Conservation (phyloP, 2,113 vertebrate genomes). For the Sialia sialis region DNA sequence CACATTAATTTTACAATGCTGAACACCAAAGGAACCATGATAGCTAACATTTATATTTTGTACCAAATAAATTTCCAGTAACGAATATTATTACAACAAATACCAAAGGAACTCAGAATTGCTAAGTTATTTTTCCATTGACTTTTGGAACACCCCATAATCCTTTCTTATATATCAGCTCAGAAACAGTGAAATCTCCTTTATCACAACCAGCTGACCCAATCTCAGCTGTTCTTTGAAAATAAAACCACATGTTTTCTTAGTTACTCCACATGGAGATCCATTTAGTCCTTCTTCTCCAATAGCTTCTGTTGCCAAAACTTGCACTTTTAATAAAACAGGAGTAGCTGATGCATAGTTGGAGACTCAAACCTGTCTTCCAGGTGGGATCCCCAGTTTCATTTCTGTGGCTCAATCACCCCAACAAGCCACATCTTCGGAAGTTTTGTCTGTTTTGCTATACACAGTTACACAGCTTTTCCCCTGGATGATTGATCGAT, state of each 20-base stretch:
- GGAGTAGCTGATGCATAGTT: constrained; percentile 1
- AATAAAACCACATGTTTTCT: constrained; percentile 63
- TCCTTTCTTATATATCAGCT: constrained; percentile 47
- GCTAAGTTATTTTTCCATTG: constrained; percentile 38
- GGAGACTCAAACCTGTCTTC: neutral
- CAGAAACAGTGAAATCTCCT: constrained; percentile 42
- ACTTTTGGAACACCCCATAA: constrained; percentile 46
- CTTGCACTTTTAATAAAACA: neutral
- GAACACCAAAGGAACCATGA: constrained; percentile 9
- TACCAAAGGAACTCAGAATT: constrained; percentile 50
- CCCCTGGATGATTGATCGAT: neutral
- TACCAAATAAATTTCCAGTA: constrained; percentile 32
- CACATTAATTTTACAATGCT: constrained; percentile 31
- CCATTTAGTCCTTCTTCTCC: neutral
- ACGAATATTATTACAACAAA: constrained; percentile 58
- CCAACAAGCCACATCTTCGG: neutral
- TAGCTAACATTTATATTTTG: constrained; percentile 28
- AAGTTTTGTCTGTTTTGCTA: neutral
- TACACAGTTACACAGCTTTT: rapidly evolving
- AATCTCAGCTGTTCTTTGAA: constrained; percentile 60
- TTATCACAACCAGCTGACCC: constrained; percentile 69
- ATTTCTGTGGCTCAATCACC: neutral
- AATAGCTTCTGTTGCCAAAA: constrained; percentile 15
- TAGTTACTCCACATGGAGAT: neutral
- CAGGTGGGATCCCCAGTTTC: neutral